Base-by-base conservation (phyloP, 1,140 invertebrate genomes). In the Nylanderia fulva region DNA sequence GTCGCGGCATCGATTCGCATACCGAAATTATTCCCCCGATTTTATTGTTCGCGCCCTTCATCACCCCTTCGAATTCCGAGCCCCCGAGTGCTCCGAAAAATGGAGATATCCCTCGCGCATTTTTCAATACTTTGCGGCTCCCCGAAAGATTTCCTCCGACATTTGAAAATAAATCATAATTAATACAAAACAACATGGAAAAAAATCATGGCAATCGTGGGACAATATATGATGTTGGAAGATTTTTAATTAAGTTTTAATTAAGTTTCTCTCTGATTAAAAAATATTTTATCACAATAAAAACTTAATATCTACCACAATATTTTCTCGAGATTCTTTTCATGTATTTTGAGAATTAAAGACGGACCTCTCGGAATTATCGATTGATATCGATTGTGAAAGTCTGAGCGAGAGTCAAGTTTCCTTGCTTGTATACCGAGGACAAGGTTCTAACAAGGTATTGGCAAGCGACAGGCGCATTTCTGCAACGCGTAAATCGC, bases 1-100 rank as follows among this genome's bases (percentile, higher is more conserved):
- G 86, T 94, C 87, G 85, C 79, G 45, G 24, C 92, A 93, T 94
- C 93, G 93, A 94, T 93, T 95, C 90, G 74, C 92, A n/a, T n/a
- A 92, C 91, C 90, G 71, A 93, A 93, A 94, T 94, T 92, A 92
- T 92, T 92, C 86, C 85, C 86, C 85, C 86, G 39, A 85, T 76
- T 27, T 91, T 91, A 92, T 91, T 82, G 68, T 84, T 88, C 80
- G 58, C 54, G 69, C 61, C n/a, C n/a, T n/a, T n/a, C n/a, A n/a
- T n/a, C 79, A 64, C 24, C 15, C 13, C 27, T n/a, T 18, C 15
- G 2, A 13, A 29, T n/a, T 21, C 13, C n/a, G 39, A 11, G 74
- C 39, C 45, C 15, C 45, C 45, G n/a, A n/a, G n/a, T n/a, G n/a
- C 24, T 18, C 36, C 24, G 58, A 24, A 64, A 61, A 77, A 45